These are phyloP conservation scores for Nomada lathburiana DNA, from an alignment of 2,888 invertebrate species.

Conservation along the genomic window DNA sequence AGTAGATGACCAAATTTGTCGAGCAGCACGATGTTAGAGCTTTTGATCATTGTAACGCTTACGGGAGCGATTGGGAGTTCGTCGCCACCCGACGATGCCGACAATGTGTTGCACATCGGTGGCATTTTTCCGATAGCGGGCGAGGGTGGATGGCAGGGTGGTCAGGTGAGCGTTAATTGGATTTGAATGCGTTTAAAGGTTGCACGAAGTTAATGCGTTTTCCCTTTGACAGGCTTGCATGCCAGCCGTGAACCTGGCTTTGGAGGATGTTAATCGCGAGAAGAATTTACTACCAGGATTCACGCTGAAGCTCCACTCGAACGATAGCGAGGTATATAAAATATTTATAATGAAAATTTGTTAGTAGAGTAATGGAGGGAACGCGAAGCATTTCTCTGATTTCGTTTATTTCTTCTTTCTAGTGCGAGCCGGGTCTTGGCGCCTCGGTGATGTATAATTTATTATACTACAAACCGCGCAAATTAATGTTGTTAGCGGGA, in stretches of 20 bases:
- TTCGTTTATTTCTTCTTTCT: conserved; percentile 64
- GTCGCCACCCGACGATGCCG: conserved; percentile 76
- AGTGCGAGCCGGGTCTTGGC: conserved; percentile 99
- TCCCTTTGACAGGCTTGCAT: conserved; percentile 91
- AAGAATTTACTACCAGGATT: conserved; percentile 96
- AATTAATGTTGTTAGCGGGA: conserved; percentile 96
- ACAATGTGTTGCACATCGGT: conserved; percentile 95
- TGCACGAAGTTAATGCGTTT: background rate
- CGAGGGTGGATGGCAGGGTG: conserved; percentile 99
- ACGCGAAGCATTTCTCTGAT: background rate
- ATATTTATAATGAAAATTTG: background rate
- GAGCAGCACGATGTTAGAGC: conserved; percentile 46
- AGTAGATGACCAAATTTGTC: background rate
- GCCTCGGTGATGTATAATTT: conserved; percentile 99
- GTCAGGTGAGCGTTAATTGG: conserved; percentile 87
- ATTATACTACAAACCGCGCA: conserved; percentile 97
- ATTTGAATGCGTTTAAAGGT: background rate
- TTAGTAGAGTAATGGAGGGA: background rate
- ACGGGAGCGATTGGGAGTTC: conserved; percentile 70
- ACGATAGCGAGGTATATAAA: conserved; percentile 96
- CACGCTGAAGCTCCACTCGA: conserved; percentile 95
- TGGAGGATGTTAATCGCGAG: conserved; percentile 97
- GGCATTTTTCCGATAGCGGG: conserved; percentile 99
- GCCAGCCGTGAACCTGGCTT: conserved; percentile 98
- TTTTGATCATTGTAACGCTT: conserved; percentile 66